A percentile compares a stretch with the other conserved stretches of the same genome.
Evolutionary conservation across 2,888 invertebrate genomes (phyloP).

Genomic region (Iphiclides podalirius): DNA sequence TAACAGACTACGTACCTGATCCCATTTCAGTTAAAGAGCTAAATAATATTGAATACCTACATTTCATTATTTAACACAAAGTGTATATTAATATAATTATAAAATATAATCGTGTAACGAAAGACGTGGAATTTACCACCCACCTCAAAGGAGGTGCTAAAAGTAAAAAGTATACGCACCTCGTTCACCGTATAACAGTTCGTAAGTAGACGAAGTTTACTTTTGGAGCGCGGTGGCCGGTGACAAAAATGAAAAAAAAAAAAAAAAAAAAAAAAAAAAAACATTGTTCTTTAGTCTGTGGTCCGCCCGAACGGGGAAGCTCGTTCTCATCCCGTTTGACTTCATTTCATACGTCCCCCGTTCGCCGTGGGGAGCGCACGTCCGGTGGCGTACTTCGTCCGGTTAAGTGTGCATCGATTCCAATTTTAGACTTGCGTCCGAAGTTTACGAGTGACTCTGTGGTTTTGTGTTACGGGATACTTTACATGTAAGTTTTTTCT

Average conservation of each 20-base stretch:
- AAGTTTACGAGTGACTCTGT: constrained; percentile 14
- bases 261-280: constrained; percentile 9
- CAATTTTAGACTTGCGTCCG: constrained; percentile 1
- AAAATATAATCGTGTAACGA: no score
- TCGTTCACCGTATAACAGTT: no score
- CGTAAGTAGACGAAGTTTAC: constrained; percentile 6
- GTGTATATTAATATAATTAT: no score
- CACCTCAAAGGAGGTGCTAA: no score
- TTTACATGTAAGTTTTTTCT: constrained; percentile 12
- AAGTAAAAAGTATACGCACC: no score
- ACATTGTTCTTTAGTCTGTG: constrained; percentile 12
- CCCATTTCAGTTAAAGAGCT: no score
- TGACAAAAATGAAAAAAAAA: no score
- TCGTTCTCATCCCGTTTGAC: constrained; percentile 1
- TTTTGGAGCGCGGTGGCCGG: constrained; percentile 8
- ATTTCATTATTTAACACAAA: no score
- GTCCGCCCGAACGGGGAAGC: constrained; percentile 9
- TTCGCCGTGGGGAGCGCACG: constrained; percentile 20
- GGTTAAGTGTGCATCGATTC: neutral
- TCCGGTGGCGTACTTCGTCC: constrained; percentile 1
- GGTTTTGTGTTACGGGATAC: constrained; percentile 6
- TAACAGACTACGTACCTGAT: no score
- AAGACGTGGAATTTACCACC: no score
- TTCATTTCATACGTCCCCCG: constrained; percentile 19
- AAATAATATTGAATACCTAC: no score